Evolutionary conservation across 1,140 invertebrate species (phyloP).

Genomic region (Copidosoma floridanum): DNA sequence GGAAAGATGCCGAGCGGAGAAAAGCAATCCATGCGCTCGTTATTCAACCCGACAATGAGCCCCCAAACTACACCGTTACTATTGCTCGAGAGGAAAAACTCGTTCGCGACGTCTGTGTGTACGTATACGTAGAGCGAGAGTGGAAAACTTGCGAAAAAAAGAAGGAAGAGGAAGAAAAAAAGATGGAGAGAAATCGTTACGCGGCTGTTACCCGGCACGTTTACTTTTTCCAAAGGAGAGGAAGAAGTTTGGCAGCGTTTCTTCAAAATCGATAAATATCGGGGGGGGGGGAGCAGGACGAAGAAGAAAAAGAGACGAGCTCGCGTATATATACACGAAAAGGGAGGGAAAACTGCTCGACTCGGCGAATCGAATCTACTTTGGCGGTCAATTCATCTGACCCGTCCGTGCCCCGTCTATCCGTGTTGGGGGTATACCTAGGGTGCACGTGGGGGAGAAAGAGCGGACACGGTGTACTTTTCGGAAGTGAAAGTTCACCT

Average conservation of each 20-base stretch:
- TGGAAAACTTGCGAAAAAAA: not conserved
- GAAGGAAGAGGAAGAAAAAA: not conserved
- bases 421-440: not conserved
- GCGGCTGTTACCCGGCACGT: not conserved
- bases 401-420: not conserved
- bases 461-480: not conserved
- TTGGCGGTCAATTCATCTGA: constrained; percentile 15
- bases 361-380: not conserved
- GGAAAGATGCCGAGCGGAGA: not conserved
- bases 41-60: constrained; percentile 29
- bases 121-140: too few relatives aligned
- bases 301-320: not conserved
- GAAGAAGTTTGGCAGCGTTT: constrained; percentile 2
- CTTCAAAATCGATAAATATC: constrained; percentile 19
- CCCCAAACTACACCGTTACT: not conserved
- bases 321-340: not conserved
- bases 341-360: not conserved
- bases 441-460: too few relatives aligned
- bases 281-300: not conserved
- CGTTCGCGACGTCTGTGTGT: too few relatives aligned
- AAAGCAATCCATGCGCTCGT: constrained; percentile 25
- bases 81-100: too few relatives aligned
- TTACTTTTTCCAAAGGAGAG: too few relatives aligned
- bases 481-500: constrained; percentile 19
- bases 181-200: constrained; percentile 8